phyloP scores from a whole-genome alignment of 1,140 invertebrate species.

The Drosophila bocki region DNA sequence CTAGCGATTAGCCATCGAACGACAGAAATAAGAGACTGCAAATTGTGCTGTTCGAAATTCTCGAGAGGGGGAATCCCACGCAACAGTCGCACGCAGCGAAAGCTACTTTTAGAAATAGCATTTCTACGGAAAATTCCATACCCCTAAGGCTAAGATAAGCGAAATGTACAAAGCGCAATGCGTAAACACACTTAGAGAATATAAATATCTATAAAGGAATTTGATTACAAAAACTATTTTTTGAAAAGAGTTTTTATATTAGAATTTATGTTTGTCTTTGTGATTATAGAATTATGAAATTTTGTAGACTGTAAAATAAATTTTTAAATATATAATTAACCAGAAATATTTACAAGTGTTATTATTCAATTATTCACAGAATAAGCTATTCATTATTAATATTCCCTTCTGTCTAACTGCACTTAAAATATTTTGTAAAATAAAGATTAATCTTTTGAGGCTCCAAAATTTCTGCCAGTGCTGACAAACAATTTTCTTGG shows the following conservation, averaged over 20 bases:
- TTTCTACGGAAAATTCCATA: slow-evolving; percentile 1
- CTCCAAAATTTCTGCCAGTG: neutral
- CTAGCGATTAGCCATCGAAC: neutral
- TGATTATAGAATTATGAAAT: neutral
- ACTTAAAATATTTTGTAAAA: neutral
- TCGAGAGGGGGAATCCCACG: slow-evolving; percentile 2
- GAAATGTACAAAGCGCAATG: slow-evolving; percentile 9
- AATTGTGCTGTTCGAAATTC: slow-evolving; percentile 3
- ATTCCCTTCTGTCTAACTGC: neutral
- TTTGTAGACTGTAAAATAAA: neutral
- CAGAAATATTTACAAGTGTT: no score
- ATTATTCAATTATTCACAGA: no score
- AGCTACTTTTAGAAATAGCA: slow-evolving; percentile 1
- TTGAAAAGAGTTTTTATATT: neutral
- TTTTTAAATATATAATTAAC: no score
- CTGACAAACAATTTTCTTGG: slow-evolving; percentile 29
- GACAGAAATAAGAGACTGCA: slow-evolving; percentile 10
- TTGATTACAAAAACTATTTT: neutral
- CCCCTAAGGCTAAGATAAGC: slow-evolving; percentile 1
- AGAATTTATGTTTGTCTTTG: neutral
- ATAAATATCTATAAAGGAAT: neutral
- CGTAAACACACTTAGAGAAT: neutral
- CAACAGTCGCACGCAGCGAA: slow-evolving; percentile 8
- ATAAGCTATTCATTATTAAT: neutral
- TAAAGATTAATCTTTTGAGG: neutral